Evolutionary conservation across 30 jellyfish, hydroid and myxozoan species (phyloP).

Genomic region (Aurelia aurita): DNA sequence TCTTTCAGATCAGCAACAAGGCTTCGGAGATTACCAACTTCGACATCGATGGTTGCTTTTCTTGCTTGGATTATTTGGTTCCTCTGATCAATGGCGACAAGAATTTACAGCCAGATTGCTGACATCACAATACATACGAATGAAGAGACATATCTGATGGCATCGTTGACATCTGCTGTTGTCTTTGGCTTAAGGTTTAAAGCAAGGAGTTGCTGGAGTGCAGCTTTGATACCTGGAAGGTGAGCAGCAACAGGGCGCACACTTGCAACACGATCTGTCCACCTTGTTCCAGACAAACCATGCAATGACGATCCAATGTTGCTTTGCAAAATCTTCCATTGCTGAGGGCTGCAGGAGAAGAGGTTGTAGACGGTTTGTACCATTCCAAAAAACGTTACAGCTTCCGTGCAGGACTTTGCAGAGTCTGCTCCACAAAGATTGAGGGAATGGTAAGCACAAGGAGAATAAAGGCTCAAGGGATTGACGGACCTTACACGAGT

Average conservation of each 20-base stretch:
- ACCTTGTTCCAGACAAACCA: slow-evolving; percentile 36
- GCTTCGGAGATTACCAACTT: slow-evolving; percentile 63
- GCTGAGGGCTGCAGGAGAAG: slow-evolving; percentile 56
- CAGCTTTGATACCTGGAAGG: slow-evolving; percentile 19
- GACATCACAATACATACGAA: slow-evolving; percentile 53
- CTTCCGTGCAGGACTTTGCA: slow-evolving; percentile 68
- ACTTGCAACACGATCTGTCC: slow-evolving; percentile 34
- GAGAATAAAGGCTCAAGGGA: no score
- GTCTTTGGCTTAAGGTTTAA: slow-evolving; percentile 42
- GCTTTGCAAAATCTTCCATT: slow-evolving; percentile 50
- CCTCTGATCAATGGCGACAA: slow-evolving; percentile 54
- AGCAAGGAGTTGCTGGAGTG: slow-evolving; percentile 26
- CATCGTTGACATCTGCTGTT: slow-evolving; percentile 35
- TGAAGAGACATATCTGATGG: slow-evolving; percentile 49
- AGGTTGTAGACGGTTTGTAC: slow-evolving; percentile 50
- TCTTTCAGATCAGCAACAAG: slow-evolving; percentile 46
- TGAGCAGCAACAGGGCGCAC: slow-evolving; percentile 36
- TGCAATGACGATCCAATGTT: slow-evolving; percentile 44
- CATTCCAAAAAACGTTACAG: slow-evolving; percentile 54
- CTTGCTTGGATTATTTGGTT: slow-evolving; percentile 58
- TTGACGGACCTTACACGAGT: no score
- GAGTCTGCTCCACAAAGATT: no score
- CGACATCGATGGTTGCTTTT: slow-evolving; percentile 50
- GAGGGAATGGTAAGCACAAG: no score
- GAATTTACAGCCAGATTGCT: slow-evolving; percentile 59